Percentiles rank a stretch among this genome's conserved stretches.
These are phyloP conservation scores for Catagonus wagneri DNA, from an alignment of 2,113 vertebrate species.

Conservation along the genomic window DNA sequence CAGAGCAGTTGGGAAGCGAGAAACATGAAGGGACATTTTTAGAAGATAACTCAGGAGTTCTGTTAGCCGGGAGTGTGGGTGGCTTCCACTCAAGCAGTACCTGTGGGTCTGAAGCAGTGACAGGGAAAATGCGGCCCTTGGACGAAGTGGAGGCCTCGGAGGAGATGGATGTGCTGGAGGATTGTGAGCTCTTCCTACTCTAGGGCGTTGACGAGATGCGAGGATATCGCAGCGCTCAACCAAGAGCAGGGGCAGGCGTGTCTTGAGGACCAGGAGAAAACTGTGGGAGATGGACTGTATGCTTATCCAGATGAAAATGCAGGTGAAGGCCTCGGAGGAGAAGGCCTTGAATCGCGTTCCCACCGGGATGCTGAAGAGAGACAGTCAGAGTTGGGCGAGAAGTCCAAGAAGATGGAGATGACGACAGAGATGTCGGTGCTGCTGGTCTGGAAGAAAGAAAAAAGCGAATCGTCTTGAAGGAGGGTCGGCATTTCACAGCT, in stretches of 20 bases:
- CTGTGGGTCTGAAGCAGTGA: background rate
- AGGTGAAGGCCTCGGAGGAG: slow-evolving; percentile 68
- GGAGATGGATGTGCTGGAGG: slow-evolving; percentile 10
- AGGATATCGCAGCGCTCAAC: slow-evolving; percentile 45
- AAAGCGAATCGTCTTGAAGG: slow-evolving; percentile 45
- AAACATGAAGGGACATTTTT: background rate
- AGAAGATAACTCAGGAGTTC: background rate
- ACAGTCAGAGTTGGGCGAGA: background rate
- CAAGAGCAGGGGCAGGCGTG: too few species aligned
- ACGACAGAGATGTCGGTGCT: slow-evolving; percentile 56
- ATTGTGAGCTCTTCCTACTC: slow-evolving; percentile 62
- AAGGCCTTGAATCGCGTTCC: slow-evolving; percentile 35
- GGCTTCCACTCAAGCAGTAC: background rate
- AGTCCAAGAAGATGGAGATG: background rate
- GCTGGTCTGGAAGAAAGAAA: slow-evolving; percentile 62
- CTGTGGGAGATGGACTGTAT: slow-evolving; percentile 60
- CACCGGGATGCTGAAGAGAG: background rate
- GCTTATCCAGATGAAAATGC: slow-evolving; percentile 58
- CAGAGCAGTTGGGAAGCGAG: background rate
- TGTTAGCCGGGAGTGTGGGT: too few species aligned
- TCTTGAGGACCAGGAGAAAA: slow-evolving; percentile 45
- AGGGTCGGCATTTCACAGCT: background rate
- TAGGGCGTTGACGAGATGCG: slow-evolving; percentile 67
- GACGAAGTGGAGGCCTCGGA: slow-evolving; percentile 59
- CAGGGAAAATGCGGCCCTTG: slow-evolving; percentile 44